phyloP scores from a whole-genome alignment of 1,140 invertebrate species.

The Drosophila parvula region DNA sequence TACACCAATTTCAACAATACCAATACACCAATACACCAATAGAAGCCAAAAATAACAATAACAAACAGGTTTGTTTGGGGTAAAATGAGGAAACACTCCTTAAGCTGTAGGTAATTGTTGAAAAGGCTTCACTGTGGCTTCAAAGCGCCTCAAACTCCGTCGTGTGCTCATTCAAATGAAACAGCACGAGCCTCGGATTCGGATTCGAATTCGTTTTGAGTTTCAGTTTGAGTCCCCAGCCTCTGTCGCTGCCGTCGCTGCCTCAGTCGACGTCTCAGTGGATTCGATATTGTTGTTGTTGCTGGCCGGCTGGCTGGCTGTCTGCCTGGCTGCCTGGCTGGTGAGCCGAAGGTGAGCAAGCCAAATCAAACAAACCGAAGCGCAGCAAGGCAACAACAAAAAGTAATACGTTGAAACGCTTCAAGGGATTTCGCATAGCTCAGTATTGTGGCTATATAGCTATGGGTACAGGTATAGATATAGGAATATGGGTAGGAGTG shows the following conservation, averaged over 20 bases:
- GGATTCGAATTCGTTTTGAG: constrained; percentile 19
- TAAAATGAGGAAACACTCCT: constrained; percentile 8
- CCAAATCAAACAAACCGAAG: constrained; percentile 78
- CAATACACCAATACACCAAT: constrained; percentile 2
- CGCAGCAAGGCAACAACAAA: constrained; percentile 47
- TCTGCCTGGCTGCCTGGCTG: constrained; percentile 8
- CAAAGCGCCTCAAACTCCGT: constrained; percentile 32
- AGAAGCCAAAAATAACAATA: neutral
- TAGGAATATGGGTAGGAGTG: constrained; percentile 5
- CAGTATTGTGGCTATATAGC: constrained; percentile 40
- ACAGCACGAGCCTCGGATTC: constrained; percentile 68
- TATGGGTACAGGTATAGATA: constrained; percentile 29
- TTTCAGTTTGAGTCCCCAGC: constrained; percentile 25
- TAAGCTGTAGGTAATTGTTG: constrained; percentile 7
- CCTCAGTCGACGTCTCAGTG: constrained; percentile 10
- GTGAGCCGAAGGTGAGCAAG: constrained; percentile 78
- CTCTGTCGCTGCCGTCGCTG: constrained; percentile 17
- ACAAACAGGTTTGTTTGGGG: neutral
- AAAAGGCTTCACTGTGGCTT: constrained; percentile 22
- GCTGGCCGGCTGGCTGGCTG: constrained; percentile 2
- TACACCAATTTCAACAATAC: neutral
- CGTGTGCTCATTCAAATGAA: constrained; percentile 80
- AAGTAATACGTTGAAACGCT: constrained; percentile 67
- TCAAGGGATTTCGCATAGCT: constrained; percentile 74
- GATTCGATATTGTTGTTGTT: constrained; percentile 34